phyloP scores from a whole-genome alignment of 2,888 invertebrate species.

The Rhyacophila evoluta region DNA sequence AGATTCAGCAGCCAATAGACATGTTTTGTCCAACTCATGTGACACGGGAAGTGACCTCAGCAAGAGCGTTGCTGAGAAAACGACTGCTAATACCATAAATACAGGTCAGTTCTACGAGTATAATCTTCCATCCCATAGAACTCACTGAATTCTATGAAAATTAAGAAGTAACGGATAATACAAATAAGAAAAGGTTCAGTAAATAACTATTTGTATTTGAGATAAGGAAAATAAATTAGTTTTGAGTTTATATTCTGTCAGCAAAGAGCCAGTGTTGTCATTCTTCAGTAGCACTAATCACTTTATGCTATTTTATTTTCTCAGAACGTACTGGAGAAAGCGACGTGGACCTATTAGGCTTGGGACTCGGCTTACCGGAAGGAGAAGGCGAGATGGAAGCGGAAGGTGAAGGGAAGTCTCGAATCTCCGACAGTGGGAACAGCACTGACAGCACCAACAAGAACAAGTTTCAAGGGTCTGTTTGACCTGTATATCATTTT shows the following conservation, averaged over 20 bases:
- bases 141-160: no score
- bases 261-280: no score
- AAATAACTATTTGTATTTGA: no score
- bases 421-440: conserved; percentile 47
- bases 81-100: background rate
- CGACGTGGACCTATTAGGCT: background rate
- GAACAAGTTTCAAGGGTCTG: conserved; percentile 48
- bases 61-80: background rate
- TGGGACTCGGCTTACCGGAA: background rate
- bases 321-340: background rate
- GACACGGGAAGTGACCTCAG: background rate
- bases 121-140: no score
- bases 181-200: no score
- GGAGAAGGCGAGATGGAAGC: conserved; percentile 26
- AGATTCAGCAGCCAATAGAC: background rate
- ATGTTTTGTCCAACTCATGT: background rate
- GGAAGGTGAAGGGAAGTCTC: conserved; percentile 32
- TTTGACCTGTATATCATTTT: background rate
- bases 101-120: background rate
- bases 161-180: no score
- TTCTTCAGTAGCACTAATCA: no score
- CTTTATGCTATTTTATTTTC: no score
- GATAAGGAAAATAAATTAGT: no score
- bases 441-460: conserved; percentile 48
- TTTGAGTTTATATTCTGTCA: no score